These are phyloP conservation scores for Oxyura jamaicensis DNA, from an alignment of 2,113 vertebrate species.

Conservation along the genomic window DNA sequence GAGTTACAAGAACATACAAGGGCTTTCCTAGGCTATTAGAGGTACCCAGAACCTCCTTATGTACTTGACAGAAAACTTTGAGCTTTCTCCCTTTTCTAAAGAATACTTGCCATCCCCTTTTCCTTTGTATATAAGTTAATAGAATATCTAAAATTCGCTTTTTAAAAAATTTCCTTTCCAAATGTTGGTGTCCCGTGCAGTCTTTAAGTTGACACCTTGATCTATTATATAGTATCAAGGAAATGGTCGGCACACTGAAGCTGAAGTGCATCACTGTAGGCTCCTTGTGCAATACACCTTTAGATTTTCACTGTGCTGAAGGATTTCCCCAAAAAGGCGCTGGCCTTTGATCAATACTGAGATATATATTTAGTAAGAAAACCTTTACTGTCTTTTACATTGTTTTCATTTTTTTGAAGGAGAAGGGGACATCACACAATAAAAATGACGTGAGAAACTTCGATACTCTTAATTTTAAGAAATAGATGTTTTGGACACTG, in stretches of 20 bases:
- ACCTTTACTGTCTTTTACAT: constrained; percentile 37
- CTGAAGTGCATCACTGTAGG: constrained; percentile 29
- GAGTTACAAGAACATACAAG: constrained; percentile 63
- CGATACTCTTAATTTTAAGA: constrained; percentile 47
- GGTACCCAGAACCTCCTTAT: constrained; percentile 59
- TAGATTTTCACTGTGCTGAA: constrained; percentile 19
- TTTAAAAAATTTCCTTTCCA: background rate
- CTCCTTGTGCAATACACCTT: background rate
- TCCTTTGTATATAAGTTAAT: constrained; percentile 48
- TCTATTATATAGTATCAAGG: constrained; percentile 35
- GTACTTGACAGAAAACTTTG: constrained; percentile 35
- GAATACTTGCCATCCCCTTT: constrained; percentile 2
- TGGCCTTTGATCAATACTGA: constrained; percentile 18
- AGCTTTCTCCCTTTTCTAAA: constrained; percentile 52
- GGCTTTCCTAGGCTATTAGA: constrained; percentile 74
- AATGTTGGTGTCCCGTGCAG: background rate
- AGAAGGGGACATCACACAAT: constrained; percentile 57
- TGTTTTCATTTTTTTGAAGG: constrained; percentile 56
- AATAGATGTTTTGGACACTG: background rate
- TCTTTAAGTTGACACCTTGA: constrained; percentile 35
- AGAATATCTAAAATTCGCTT: constrained; percentile 12
- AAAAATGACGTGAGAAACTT: constrained; percentile 39
- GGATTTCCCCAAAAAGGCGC: background rate
- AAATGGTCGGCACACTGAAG: constrained; percentile 4
- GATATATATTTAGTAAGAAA: constrained; percentile 32